Conservation (phyloP, 1,140 invertebrate genomes). For the Drosophila repleta region DNA sequence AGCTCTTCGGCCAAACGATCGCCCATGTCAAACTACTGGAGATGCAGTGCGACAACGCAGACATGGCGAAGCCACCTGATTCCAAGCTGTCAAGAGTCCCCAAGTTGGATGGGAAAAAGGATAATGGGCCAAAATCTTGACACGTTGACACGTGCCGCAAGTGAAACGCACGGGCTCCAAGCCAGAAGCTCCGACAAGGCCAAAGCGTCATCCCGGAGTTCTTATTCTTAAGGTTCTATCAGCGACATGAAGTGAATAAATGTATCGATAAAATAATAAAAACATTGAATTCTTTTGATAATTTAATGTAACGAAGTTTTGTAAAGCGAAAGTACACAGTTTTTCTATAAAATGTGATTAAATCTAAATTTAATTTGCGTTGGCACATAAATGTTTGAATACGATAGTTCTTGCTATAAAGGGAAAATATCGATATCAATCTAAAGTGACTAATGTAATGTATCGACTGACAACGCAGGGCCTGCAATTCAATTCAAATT, state of each 20-base stretch:
- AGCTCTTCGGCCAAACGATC: conserved; percentile 69
- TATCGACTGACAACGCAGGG: no score
- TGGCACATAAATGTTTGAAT: no score
- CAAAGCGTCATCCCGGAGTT: background rate
- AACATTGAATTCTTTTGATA: no score
- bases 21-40: conserved; percentile 63
- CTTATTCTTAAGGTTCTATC: background rate
- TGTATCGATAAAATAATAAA: background rate
- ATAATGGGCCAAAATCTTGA: conserved; percentile 46
- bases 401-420: no score
- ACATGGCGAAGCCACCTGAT: conserved; percentile 5
- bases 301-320: no score
- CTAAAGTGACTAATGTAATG: no score
- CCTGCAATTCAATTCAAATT: no score
- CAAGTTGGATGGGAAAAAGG: conserved; percentile 39
- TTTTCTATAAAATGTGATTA: no score
- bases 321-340: no score
- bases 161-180: conserved; percentile 56
- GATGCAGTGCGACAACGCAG: conserved; percentile 51
- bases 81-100: background rate
- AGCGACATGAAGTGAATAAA: background rate
- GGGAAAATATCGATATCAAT: no score
- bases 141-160: conserved; percentile 47
- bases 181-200: conserved; percentile 25
- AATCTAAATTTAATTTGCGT: no score